phyloP scores from a whole-genome alignment of 2,888 invertebrate species.

The Cactoblastis cactorum region DNA sequence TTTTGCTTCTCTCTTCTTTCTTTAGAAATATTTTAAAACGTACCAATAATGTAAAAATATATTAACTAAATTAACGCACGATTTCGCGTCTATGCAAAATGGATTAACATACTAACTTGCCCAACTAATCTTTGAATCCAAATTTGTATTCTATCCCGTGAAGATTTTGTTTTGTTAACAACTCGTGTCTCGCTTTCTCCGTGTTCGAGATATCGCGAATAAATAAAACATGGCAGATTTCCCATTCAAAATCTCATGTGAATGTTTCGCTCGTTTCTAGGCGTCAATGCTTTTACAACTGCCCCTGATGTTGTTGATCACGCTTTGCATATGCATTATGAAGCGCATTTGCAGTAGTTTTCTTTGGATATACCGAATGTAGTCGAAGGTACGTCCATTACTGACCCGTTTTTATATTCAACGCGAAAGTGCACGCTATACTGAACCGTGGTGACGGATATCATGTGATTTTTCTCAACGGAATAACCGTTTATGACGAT shows the following conservation, averaged over 20 bases:
- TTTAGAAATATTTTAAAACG: constrained; percentile 26
- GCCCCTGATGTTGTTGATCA: constrained; percentile 80
- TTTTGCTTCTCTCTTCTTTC: constrained; percentile 33
- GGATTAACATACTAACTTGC: constrained; percentile 59
- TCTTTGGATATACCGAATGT: constrained; percentile 80
- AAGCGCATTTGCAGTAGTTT: constrained; percentile 81
- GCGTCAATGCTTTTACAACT: constrained; percentile 79
- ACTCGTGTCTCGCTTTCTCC: constrained; percentile 36
- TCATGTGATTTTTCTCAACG: constrained; percentile 3
- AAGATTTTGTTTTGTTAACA: constrained; percentile 26
- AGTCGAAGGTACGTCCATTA: constrained; percentile 79
- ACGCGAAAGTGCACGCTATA: constrained; percentile 60
- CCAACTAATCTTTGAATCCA: constrained; percentile 39
- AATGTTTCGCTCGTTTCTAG: constrained; percentile 78
- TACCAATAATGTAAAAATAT: not conserved
- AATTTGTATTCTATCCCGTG: constrained; percentile 24
- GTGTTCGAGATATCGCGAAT: constrained; percentile 23
- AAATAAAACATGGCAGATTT: constrained; percentile 39
- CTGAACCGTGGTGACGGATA: constrained; percentile 58
- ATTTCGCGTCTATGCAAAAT: constrained; percentile 45
- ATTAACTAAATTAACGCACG: constrained; percentile 49
- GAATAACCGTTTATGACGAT: constrained; percentile 9
- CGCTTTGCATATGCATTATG: constrained; percentile 81
- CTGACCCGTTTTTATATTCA: constrained; percentile 66
- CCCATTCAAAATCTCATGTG: constrained; percentile 48